Evolutionary conservation across 2,113 vertebrate species (phyloP).

Genomic region (Pristiophorus japonicus): DNA sequence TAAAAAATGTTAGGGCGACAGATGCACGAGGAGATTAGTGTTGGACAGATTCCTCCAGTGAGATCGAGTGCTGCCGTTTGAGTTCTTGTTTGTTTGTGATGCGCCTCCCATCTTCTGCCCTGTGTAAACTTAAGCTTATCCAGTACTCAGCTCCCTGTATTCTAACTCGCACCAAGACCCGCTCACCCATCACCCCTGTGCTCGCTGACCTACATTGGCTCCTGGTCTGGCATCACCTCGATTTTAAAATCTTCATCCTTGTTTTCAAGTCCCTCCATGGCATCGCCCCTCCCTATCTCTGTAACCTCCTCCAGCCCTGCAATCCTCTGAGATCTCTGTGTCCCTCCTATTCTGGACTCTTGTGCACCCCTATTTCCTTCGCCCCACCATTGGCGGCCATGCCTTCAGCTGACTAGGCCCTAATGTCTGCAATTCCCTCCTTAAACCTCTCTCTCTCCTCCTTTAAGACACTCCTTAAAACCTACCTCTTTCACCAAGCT

Average conservation of each 20-base stretch:
- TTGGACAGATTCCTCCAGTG: not conserved
- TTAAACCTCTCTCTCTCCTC: not conserved
- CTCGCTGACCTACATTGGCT: not conserved
- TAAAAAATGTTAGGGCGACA: not conserved
- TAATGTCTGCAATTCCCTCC: not conserved
- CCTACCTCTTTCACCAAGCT: not conserved
- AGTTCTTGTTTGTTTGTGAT: not conserved
- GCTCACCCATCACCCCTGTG: not conserved
- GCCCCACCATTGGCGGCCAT: not conserved
- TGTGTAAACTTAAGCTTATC: not conserved
- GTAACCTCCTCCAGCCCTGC: not conserved
- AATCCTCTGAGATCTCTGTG: not conserved
- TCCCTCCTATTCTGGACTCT: not conserved
- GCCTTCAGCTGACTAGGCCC: not conserved
- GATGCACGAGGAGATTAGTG: not conserved
- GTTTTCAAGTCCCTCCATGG: not conserved
- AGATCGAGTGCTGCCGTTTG: not conserved
- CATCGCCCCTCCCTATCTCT: not conserved
- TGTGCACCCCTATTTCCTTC: not conserved
- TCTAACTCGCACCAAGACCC: not conserved
- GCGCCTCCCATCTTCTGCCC: not conserved
- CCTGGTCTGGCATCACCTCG: not conserved
- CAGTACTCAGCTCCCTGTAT: not conserved
- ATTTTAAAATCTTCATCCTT: not conserved
- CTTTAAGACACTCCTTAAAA: no score